Conservation (phyloP, 2,888 invertebrate genomes). For the Mamestra brassicae region DNA sequence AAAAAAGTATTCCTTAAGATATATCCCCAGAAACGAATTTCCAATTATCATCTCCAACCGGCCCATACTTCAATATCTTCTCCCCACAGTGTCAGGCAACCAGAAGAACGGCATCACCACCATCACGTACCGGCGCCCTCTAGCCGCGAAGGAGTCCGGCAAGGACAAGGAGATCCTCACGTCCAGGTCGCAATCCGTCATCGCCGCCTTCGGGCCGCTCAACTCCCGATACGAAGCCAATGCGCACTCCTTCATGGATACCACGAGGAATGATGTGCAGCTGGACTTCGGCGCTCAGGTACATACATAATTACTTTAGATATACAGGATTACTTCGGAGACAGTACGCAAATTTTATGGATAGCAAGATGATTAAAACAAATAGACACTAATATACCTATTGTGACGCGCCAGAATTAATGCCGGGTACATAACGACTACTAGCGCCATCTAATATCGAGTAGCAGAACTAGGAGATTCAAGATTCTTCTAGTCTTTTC, state of each 20-base stretch:
- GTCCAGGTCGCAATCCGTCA: conserved; percentile 94
- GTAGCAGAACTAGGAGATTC: too few species aligned
- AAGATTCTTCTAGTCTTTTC: too few species aligned
- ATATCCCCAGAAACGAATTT: too few species aligned
- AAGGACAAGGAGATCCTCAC: conserved; percentile 93
- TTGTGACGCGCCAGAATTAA: too few species aligned
- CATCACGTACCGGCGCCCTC: conserved; percentile 94
- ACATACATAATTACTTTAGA: neutral
- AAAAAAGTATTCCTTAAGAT: too few species aligned
- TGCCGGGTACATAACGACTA: too few species aligned
- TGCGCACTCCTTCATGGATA: conserved; percentile 94
- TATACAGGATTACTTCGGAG: too few species aligned
- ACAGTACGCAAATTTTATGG: too few species aligned
- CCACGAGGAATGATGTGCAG: conserved; percentile 93
- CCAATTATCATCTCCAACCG: neutral
- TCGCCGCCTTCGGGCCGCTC: conserved; percentile 96
- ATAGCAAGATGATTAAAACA: too few species aligned
- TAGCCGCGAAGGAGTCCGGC: conserved; percentile 94
- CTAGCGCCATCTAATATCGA: too few species aligned
- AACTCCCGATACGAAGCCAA: conserved; percentile 95
- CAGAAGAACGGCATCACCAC: conserved; percentile 95
- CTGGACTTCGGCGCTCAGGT: conserved; percentile 94
- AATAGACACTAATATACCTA: too few species aligned
- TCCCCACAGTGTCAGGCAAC: conserved; percentile 92
- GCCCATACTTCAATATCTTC: neutral